phyloP scores from a whole-genome alignment of 1,140 invertebrate genomes.

The Heliothis subflexa region DNA sequence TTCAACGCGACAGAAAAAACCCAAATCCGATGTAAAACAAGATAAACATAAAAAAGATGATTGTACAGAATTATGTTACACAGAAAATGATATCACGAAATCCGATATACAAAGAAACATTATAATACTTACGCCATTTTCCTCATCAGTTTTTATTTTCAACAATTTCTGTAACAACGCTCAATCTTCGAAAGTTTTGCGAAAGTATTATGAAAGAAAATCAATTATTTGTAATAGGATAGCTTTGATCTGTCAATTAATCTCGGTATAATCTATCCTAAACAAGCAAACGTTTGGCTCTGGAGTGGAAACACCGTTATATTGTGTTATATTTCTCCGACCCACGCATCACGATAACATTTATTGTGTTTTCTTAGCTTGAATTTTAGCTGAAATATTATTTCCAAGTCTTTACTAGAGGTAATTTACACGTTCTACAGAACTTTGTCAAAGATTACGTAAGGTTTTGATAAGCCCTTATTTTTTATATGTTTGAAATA shows the following conservation, averaged over 20 bases:
- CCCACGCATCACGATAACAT: conserved; percentile 44
- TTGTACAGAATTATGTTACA: conserved; percentile 3
- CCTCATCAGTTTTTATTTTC: conserved; percentile 19
- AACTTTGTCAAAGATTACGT: conserved; percentile 18
- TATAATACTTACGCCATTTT: conserved; percentile 1
- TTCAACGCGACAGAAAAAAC: neutral
- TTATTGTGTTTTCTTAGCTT: conserved; percentile 53
- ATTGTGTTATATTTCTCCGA: conserved; percentile 46
- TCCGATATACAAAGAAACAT: conserved; percentile 16
- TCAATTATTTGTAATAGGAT: conserved; percentile 41
- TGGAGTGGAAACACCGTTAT: conserved; percentile 60
- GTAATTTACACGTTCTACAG: conserved; percentile 26
- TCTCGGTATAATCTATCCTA: conserved; percentile 62
- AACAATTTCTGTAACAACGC: conserved; percentile 34
- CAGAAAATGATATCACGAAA: conserved; percentile 30
- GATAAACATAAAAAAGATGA: conserved; percentile 4
- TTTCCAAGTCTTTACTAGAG: conserved; percentile 38
- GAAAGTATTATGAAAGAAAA: neutral
- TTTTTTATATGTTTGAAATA: too few species aligned
- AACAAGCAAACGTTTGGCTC: conserved; percentile 61
- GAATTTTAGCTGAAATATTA: conserved; percentile 50
- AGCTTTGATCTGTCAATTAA: conserved; percentile 70
- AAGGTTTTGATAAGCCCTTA: neutral
- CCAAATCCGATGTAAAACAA: neutral
- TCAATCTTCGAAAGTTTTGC: neutral